Evolutionary conservation across 2,888 invertebrate species (phyloP).

Genomic region (Drosophila mimica): DNA sequence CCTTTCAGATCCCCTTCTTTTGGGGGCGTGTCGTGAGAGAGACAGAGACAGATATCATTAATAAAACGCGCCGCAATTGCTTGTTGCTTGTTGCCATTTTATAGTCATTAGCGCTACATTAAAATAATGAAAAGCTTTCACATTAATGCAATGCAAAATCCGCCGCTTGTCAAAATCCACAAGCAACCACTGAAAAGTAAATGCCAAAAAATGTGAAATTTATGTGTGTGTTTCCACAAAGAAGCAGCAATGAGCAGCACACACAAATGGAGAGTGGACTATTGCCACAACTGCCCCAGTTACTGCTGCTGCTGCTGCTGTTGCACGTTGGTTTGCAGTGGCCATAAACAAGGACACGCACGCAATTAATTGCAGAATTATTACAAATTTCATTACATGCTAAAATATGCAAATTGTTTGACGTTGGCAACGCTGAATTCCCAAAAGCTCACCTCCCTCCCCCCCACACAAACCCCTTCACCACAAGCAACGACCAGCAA

Average conservation of each 20-base stretch:
- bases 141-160: conserved; percentile 53
- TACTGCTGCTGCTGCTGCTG: conserved; percentile 27
- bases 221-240: conserved; percentile 26
- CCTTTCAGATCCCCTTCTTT: not conserved
- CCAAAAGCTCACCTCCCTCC: not conserved
- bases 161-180: conserved; percentile 48
- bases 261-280: conserved; percentile 1
- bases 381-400: conserved; percentile 82
- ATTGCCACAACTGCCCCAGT: conserved; percentile 31
- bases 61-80: conserved; percentile 29
- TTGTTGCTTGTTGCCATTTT: conserved; percentile 8
- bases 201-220: conserved; percentile 40
- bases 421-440: conserved; percentile 42
- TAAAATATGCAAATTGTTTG: conserved; percentile 82
- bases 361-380: conserved; percentile 83
- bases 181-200: conserved; percentile 34
- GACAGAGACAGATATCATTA: conserved; percentile 17
- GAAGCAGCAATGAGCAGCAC: conserved; percentile 1
- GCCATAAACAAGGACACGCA: conserved; percentile 74
- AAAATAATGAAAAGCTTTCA: conserved; percentile 64
- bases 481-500: not conserved
- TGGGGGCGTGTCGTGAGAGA: not conserved
- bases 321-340: conserved; percentile 47
- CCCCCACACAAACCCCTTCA: not conserved
- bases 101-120: conserved; percentile 47